These are phyloP conservation scores for Ashinkailepas kermadecensis DNA, from an alignment of 2,888 invertebrate species.

Conservation along the genomic window DNA sequence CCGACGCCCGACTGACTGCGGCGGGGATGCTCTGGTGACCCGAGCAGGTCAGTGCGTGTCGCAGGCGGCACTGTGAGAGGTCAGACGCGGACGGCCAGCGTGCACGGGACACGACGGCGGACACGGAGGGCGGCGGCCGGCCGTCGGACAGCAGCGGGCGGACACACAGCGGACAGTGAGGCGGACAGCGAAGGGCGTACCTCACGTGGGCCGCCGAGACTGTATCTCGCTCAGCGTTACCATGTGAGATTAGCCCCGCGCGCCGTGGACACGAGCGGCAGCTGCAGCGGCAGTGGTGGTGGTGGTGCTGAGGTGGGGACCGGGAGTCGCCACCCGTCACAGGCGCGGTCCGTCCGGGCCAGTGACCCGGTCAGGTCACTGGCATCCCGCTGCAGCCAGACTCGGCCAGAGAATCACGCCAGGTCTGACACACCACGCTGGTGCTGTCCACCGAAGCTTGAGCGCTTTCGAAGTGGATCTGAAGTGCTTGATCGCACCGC, in stretches of 20 bases:
- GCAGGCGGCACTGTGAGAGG: neutral
- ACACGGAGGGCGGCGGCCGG: too few relatives aligned
- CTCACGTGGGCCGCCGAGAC: constrained; percentile 25
- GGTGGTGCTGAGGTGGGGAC: neutral
- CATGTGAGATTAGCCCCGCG: constrained; percentile 26
- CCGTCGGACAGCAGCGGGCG: neutral
- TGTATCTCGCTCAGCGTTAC: constrained; percentile 24
- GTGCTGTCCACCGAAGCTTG: too few relatives aligned
- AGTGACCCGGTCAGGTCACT: neutral
- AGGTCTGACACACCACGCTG: too few relatives aligned
- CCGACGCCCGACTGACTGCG: neutral
- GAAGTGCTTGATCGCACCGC: too few relatives aligned
- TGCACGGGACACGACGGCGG: neutral
- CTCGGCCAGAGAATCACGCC: too few relatives aligned
- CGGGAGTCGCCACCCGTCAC: neutral
- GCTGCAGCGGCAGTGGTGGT: too few relatives aligned
- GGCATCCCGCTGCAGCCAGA: too few relatives aligned
- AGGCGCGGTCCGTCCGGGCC: constrained; percentile 6
- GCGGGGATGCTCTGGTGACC: neutral
- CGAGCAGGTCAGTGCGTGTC: neutral
- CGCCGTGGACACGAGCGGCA: too few relatives aligned
- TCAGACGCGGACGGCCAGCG: neutral
- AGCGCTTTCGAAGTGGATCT: too few relatives aligned
- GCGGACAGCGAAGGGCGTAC: neutral
- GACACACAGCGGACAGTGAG: neutral